Evolutionary conservation across 2,797 vertebrate species (phyloP).

Genomic region (Lateolabrax maculatus): DNA sequence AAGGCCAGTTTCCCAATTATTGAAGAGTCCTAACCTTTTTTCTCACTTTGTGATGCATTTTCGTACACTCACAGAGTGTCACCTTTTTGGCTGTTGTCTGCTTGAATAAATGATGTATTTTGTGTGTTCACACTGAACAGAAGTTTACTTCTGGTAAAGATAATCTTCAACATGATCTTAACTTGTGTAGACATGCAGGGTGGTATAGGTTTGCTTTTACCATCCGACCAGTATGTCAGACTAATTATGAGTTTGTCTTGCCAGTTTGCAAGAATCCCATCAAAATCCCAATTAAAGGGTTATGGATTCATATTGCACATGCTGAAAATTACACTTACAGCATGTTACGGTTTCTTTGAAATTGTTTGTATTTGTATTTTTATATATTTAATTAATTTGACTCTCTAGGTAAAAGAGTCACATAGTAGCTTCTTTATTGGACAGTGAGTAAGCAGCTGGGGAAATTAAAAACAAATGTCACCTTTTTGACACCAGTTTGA

Average conservation of each 20-base stretch:
- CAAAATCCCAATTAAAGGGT: slow-evolving; percentile 7
- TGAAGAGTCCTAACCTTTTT: background rate
- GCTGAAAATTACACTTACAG: background rate
- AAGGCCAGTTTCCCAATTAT: background rate
- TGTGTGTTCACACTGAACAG: background rate
- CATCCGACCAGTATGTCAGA: background rate
- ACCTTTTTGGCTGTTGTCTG: background rate
- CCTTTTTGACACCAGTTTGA: too few relatives aligned
- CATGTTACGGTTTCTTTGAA: background rate
- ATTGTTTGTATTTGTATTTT: background rate
- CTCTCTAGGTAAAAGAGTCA: background rate
- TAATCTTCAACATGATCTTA: background rate
- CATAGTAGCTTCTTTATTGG: background rate
- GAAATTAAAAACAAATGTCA: slow-evolving; percentile 7
- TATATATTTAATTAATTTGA: background rate
- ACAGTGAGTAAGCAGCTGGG: background rate
- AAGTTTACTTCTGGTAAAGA: background rate
- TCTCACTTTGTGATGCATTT: slow-evolving; percentile 4
- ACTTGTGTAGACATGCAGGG: background rate
- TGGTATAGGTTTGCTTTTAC: background rate
- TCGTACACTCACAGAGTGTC: background rate
- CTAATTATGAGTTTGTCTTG: background rate
- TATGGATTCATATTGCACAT: slow-evolving; percentile 13
- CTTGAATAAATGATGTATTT: background rate
- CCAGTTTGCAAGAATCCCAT: background rate